Conservation (phyloP, 2,888 invertebrate genomes). For the Drosophila atripex region DNA sequence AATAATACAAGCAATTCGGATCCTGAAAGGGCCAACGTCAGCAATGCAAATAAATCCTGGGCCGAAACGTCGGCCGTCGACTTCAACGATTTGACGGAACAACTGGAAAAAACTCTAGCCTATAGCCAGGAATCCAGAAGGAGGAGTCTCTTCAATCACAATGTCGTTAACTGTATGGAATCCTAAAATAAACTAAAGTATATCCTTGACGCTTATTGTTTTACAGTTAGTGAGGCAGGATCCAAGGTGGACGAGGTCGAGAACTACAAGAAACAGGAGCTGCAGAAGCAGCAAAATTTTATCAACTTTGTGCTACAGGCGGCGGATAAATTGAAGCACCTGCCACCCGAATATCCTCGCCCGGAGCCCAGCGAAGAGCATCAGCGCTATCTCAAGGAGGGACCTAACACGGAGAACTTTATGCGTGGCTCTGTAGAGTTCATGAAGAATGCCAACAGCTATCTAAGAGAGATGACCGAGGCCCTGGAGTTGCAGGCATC, state of each 20-base stretch:
- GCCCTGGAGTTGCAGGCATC: constrained; percentile 58
- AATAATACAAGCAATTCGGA: neutral
- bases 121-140: constrained; percentile 45
- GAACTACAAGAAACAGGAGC: constrained; percentile 11
- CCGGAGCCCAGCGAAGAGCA: constrained; percentile 65
- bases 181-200: neutral
- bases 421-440: constrained; percentile 69
- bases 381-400: constrained; percentile 62
- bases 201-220: neutral
- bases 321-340: constrained; percentile 8
- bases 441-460: constrained; percentile 57
- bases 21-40: neutral
- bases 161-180: constrained; percentile 58
- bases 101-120: constrained; percentile 29
- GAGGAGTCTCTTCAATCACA: constrained; percentile 70
- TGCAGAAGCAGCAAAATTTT: constrained; percentile 16
- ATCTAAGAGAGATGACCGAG: constrained; percentile 62
- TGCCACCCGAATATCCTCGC: neutral
- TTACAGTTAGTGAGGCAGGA: constrained; percentile 8
- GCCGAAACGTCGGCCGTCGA: constrained; percentile 30
- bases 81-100: constrained; percentile 28
- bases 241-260: constrained; percentile 5
- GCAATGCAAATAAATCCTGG: constrained; percentile 9
- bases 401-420: constrained; percentile 67
- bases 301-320: constrained; percentile 19